Evolutionary conservation across 2,797 vertebrate genomes (phyloP), one percentile per base, ranked within the genome.

Genomic region (Schizothorax lantsangensis): DNA sequence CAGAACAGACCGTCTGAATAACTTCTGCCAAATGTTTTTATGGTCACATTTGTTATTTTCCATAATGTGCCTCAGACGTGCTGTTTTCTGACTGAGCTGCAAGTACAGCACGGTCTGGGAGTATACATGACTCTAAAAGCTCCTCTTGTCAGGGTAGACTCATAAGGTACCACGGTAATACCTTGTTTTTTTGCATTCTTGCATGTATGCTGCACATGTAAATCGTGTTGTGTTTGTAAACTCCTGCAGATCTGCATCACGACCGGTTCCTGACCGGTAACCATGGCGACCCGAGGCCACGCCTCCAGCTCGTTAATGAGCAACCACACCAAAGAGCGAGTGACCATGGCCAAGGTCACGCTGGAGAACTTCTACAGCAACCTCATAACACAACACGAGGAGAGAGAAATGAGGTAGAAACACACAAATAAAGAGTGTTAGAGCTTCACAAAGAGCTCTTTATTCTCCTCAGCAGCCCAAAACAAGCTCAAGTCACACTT

Each of bases 321-420:
- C 88, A 97, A 96, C 82, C 97, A 97, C 92, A 97, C 97, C 71
- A 97, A 97, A 91, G 97, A 97, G 90, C 91, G 96, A 54, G 97
- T 97, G 75, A 97, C 96, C 0, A 97, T 97, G 96, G 96, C 96
- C 38, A 97, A 97, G 91, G 96, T 97, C 91, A 97, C 96, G 0
- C 86, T 97, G 82, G 97, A 97, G 89, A 97, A 97, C 92, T 97
- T 97, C 92, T 97, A 97, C 91, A 97, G 96, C 91, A 97, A 97
- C 84, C 95, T 97, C 74, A 96, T 97, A 0, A 93, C 95, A 0
- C 97, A 97, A 87, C 97, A 97, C 0, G 96, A 97, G 86, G 97
- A 97, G 88, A 88, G 96, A 81, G 96, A 97, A 91, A 96, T 97
- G 95, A 97, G 97, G 96, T 97, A 94, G 4, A 38, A 2, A 38